phyloP scores from a whole-genome alignment of 2,113 vertebrate species.

The Amblyornis subalaris region DNA sequence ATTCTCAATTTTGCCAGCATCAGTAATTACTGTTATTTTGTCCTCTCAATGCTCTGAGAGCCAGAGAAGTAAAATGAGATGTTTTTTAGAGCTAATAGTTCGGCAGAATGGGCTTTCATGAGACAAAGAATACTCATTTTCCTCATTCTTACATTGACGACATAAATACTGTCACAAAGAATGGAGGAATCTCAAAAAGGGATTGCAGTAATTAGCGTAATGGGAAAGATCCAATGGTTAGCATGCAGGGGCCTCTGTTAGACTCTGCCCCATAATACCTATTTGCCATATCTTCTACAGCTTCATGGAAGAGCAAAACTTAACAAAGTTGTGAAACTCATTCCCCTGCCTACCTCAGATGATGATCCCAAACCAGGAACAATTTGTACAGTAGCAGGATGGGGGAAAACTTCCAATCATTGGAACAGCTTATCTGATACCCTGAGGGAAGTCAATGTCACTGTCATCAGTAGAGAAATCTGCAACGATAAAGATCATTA shows the following conservation, averaged over 20 bases:
- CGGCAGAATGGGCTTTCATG: background rate
- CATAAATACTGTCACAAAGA: background rate
- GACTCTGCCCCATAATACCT: background rate
- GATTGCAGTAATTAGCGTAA: background rate
- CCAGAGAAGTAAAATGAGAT: background rate
- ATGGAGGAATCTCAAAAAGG: background rate
- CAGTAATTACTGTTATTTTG: background rate
- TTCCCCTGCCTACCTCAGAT: constrained; percentile 29
- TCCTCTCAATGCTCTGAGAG: background rate
- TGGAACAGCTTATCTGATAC: fast-evolving
- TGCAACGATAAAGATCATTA: constrained; percentile 64
- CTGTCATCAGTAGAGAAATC: constrained; percentile 50
- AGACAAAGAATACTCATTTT: background rate
- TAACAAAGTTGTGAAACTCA: constrained; percentile 13
- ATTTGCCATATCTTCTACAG: constrained; percentile 42
- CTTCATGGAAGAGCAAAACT: constrained; percentile 40
- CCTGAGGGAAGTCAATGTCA: constrained; percentile 70
- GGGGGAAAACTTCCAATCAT: background rate
- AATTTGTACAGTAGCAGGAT: constrained; percentile 66
- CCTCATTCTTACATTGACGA: background rate
- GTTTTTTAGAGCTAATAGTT: background rate
- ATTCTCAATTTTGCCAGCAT: background rate
- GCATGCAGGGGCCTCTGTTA: background rate
- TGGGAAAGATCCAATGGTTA: background rate
- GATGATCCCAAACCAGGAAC: constrained; percentile 46